Evolutionary conservation across 53 echinoderm and acorn worm genomes (phyloP).

Genomic region (Zoroaster sp.): DNA sequence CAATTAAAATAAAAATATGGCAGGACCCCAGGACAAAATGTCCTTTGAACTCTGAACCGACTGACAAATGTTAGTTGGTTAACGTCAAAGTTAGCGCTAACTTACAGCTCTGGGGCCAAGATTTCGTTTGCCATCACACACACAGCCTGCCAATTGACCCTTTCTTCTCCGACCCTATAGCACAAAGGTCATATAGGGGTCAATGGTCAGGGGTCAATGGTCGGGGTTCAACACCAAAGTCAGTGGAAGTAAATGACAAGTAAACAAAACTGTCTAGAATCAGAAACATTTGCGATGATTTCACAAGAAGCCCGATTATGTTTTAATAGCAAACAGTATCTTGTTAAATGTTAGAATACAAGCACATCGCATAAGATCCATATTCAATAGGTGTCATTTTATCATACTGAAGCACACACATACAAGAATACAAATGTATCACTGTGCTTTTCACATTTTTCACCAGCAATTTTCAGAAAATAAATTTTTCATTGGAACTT

Average conservation of each 20-base stretch:
- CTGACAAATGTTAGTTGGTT: constrained; percentile 29
- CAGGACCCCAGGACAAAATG: not conserved
- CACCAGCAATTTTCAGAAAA: no score
- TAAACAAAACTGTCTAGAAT: not conserved
- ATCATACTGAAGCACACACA: not conserved
- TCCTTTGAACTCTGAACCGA: not conserved
- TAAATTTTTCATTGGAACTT: no score
- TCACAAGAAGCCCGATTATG: not conserved
- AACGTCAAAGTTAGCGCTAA: constrained; percentile 45
- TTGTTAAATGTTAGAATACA: constrained; percentile 15
- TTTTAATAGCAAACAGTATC: not conserved
- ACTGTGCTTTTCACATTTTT: no score
- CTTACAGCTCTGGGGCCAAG: constrained; percentile 96
- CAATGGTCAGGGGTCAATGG: constrained; percentile 65
- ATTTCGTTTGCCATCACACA: constrained; percentile 92
- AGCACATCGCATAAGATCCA: not conserved
- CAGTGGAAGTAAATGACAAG: constrained; percentile 23
- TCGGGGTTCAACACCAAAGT: constrained; percentile 23
- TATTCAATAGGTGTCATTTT: not conserved
- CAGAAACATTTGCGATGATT: not conserved
- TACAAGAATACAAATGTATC: not conserved
- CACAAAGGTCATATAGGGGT: constrained; percentile 72
- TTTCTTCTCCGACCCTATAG: constrained; percentile 88
- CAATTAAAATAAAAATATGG: not conserved
- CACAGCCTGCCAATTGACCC: constrained; percentile 87